A percentile compares a stretch with the other conserved stretches of the same genome.
These are phyloP conservation scores for Serripes groenlandicus DNA, from an alignment of 2,888 invertebrate species.

Conservation along the genomic window DNA sequence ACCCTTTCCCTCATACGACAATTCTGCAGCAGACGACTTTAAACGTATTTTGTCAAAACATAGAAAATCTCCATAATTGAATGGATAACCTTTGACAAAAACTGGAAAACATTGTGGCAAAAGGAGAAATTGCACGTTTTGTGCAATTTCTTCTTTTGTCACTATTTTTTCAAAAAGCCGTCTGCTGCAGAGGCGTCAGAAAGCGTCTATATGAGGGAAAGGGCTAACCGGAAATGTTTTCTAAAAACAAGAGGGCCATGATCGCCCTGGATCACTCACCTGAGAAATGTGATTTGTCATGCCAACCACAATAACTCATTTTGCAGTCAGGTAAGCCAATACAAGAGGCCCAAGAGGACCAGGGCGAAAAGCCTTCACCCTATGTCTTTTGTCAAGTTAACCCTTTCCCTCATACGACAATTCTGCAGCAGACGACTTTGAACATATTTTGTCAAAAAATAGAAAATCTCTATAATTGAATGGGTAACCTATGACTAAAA, in stretches of 20 bases:
- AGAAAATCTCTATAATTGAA: no score
- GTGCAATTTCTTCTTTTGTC: background rate
- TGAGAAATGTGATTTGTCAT: no score
- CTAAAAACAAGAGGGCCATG: background rate
- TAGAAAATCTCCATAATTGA: background rate
- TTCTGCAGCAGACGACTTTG: no score
- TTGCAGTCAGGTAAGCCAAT: no score
- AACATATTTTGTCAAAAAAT: no score
- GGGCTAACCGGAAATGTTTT: background rate
- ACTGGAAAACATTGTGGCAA: slow-evolving; percentile 1
- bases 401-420: no score
- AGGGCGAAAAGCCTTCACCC: no score
- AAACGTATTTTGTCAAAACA: background rate
- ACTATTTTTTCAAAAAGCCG: background rate
- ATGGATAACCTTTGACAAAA: background rate
- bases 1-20: background rate
- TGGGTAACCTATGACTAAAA: no score
- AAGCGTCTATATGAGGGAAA: background rate
- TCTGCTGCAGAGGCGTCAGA: background rate
- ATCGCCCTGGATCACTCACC: no score
- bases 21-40: background rate
- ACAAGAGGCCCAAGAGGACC: no score
- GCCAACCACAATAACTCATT: no score
- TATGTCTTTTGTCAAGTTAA: no score
- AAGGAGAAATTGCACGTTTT: background rate